Evolutionary conservation across 2,113 vertebrate species (phyloP).

Genomic region (Siphamia tubifer): DNA sequence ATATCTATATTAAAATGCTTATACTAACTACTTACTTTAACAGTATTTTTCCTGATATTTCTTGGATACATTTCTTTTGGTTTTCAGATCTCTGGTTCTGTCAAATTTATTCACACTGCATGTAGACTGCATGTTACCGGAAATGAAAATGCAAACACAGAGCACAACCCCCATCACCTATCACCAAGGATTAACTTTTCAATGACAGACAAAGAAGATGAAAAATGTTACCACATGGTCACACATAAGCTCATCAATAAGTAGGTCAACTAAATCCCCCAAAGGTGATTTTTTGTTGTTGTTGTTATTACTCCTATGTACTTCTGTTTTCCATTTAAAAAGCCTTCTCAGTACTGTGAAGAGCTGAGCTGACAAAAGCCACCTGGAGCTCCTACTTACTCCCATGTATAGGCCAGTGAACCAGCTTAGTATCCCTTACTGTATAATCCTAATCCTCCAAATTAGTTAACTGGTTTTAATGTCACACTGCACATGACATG

Average conservation of each 20-base stretch:
- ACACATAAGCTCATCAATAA: neutral
- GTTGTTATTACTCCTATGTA: too few species aligned
- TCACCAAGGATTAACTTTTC: neutral
- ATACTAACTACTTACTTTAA: too few species aligned
- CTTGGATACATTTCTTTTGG: too few species aligned
- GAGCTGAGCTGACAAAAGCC: constrained; percentile 22
- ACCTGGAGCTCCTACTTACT: constrained; percentile 36
- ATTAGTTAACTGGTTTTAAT: constrained; percentile 71
- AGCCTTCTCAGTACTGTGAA: neutral
- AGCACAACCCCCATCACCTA: neutral
- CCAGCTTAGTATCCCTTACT: constrained; percentile 54
- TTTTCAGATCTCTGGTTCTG: too few species aligned
- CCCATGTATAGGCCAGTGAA: constrained; percentile 54
- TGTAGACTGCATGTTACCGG: too few species aligned
- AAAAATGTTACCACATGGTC: neutral
- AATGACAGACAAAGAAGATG: neutral
- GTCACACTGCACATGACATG: constrained; percentile 52
- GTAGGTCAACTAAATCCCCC: neutral
- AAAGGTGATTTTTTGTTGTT: neutral
- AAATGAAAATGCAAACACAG: neutral
- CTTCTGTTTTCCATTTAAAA: neutral
- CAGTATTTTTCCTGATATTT: too few species aligned
- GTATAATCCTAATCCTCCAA: constrained; percentile 68
- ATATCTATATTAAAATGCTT: too few species aligned
- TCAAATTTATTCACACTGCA: too few species aligned